Evolutionary conservation across 2,888 invertebrate genomes (phyloP), one percentile per base, ranked within the genome.

Genomic region (Dryobota labecula): DNA sequence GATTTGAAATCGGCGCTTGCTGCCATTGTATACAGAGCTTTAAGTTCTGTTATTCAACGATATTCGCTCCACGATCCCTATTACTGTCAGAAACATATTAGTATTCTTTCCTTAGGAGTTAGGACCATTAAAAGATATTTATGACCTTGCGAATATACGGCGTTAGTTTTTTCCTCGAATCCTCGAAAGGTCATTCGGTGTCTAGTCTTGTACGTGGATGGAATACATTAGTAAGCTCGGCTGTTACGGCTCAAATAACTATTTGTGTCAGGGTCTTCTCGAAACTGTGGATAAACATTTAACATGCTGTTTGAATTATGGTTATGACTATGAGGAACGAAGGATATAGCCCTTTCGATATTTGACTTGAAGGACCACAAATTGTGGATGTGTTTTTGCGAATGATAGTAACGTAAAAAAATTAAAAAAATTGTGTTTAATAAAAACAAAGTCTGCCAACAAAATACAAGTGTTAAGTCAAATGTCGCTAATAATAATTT

Each of bases 181-280:
- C 53, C 73, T 56, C 70, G 83, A 81, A 88, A 86, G 89, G 89
- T 85, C 85, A 88, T 88, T 89, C 56, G 3, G 57, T 47, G 74
- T 82, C 76, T 76, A 79, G 70, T 66, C 33, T 56, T 54, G 57
- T 87, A 79, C 89, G 83, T 83, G 82, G 87, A 88, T 83, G 82
- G 87, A 88, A 85, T 86, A 84, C 56, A 82, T 87, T 85, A 84
- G 74, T 82, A 64, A 80, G 78, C 58, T 74, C 36, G 33, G 65
- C 49, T 78, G 70, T 76, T 75, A 73, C 69, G 70, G 73, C 76
- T 78, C 47, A 70, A 71, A 78, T 79, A 68, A 66, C 68, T 74
- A 80, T 79, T 74, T 49, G 75, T 86, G 78, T 83, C 89, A 88
- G 73, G 89, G 88, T 78, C 85, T 73, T 18, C 62, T 64, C 13